Evolutionary conservation across 1,140 invertebrate species (phyloP), one percentile per base, ranked within the genome.

Genomic region (Pectinophora gossypiella): DNA sequence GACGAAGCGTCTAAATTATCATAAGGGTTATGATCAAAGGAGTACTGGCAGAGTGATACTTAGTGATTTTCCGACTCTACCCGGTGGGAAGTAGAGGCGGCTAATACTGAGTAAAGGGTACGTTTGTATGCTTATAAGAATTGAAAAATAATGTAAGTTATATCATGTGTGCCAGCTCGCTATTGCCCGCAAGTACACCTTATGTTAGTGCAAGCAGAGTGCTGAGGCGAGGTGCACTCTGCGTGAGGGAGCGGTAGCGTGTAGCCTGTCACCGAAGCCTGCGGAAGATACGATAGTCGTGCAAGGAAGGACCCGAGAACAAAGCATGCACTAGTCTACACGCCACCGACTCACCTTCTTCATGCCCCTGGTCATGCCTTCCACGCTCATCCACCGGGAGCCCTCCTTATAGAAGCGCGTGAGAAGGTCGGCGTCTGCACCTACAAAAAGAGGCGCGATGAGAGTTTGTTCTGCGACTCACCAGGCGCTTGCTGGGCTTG

Each of bases 401-500:
- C 80, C 83, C 67, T 84, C 83, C 76, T 84, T 84, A 78, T 86
- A 86, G 78, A 86, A 83, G 75, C 83, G 80, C 51, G 80, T 74
- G 69, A 86, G 83, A 51, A 86, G 80, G 67, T 86, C 83, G 35
- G 83, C 83, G 68, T 86, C 83, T 58, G 78, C 83, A 86, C 83
- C 83, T 86, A 65, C 56, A 72, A 54, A 76, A 56, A 74, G 59
- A 75, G 36, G 56, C 51, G 66, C 73, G 77, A 72, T 59, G 68
- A 56, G 46, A 7, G 32, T 20, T 3, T 1, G 20, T 52, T 19
- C 19, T 20, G 5, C 21, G 32, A 82, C 94, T 95, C 90, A 96
- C 95, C 91, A 96, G 91, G 91, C 95, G 90, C 89, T 96, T 96
- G 72, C 94, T 95, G 51, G 95, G 95, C 85, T 96, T 96, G 58